These are phyloP conservation scores for Hyposoter didymator DNA, from an alignment of 2,888 invertebrate genomes.

Conservation along the genomic window DNA sequence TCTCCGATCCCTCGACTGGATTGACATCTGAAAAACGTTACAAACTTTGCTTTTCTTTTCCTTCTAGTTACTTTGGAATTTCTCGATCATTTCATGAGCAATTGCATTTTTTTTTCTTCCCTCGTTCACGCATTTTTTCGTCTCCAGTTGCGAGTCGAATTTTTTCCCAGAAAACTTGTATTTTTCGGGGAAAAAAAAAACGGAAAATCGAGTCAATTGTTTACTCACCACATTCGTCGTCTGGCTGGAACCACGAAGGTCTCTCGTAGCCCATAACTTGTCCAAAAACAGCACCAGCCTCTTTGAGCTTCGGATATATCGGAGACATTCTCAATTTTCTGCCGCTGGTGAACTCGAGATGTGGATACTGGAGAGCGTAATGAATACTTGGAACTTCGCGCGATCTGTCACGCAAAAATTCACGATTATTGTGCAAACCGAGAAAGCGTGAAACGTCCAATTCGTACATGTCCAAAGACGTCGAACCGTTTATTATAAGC, in stretches of 20 bases:
- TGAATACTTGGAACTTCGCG: constrained; percentile 96
- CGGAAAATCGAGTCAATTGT: background rate
- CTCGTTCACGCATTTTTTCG: constrained; percentile 4
- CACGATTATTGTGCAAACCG: constrained; percentile 96
- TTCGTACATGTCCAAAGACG: constrained; percentile 94
- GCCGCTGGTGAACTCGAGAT: constrained; percentile 94
- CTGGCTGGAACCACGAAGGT: constrained; percentile 94
- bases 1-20: constrained; percentile 85
- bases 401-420: constrained; percentile 95
- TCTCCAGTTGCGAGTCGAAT: no score
- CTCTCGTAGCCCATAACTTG: constrained; percentile 99
- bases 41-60: background rate
- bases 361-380: constrained; percentile 93
- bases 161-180: no score
- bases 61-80: background rate
- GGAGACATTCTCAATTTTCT: constrained; percentile 97
- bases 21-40: constrained; percentile 74
- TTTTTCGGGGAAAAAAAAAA: no score
- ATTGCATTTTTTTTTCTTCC: background rate
- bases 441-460: constrained; percentile 95
- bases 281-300: constrained; percentile 97
- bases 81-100: background rate
- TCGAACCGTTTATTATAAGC: constrained; percentile 92
- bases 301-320: constrained; percentile 95
- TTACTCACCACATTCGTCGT: constrained; percentile 83